Evolutionary conservation across 2,888 invertebrate species (phyloP).

Genomic region (Macrophya annulata): DNA sequence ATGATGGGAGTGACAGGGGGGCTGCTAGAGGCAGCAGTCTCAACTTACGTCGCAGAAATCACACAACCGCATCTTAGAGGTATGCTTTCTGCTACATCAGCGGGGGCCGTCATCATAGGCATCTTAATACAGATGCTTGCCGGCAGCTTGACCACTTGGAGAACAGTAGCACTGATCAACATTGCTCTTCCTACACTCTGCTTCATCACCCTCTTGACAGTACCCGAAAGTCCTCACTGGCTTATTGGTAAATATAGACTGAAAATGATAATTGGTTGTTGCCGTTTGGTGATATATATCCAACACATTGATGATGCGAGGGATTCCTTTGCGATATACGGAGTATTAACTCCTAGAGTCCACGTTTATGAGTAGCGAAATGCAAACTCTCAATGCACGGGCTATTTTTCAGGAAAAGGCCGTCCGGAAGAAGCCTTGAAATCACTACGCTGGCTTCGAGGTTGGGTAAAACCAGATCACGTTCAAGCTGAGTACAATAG

Average conservation of each 20-base stretch:
- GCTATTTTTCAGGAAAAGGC: constrained; percentile 79
- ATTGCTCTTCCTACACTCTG: constrained; percentile 85
- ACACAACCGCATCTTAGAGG: constrained; percentile 91
- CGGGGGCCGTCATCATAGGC: constrained; percentile 88
- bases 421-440: constrained; percentile 85
- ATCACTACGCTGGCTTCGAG: constrained; percentile 89
- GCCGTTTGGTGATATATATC: too few species aligned
- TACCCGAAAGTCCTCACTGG: constrained; percentile 93
- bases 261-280: not conserved
- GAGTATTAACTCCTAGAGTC: not conserved
- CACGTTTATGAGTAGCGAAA: not conserved
- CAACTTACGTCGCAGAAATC: constrained; percentile 92
- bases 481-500: constrained; percentile 84
- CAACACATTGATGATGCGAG: not conserved
- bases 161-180: constrained; percentile 86
- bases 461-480: constrained; percentile 85
- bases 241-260: constrained; percentile 81
- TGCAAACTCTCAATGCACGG: not conserved
- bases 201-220: constrained; percentile 85
- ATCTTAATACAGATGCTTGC: constrained; percentile 89
- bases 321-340: not conserved
- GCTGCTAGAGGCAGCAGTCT: constrained; percentile 89
- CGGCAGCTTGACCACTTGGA: constrained; percentile 87
- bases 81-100: constrained; percentile 87
- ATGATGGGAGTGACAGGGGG: constrained; percentile 90